Base-by-base conservation (phyloP, 2,797 vertebrate species). In the Taenioides sp. region DNA sequence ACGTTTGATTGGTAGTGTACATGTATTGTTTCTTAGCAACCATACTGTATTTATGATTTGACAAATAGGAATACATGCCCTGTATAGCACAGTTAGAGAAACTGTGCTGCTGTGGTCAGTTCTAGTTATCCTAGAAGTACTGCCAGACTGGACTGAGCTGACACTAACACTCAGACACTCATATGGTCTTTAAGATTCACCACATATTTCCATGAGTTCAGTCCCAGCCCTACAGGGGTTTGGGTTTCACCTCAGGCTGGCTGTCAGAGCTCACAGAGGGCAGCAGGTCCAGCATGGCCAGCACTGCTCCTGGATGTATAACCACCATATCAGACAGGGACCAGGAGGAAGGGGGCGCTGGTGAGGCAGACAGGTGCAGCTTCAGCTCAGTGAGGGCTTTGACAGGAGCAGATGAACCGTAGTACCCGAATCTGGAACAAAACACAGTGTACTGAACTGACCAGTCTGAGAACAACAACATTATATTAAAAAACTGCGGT, bases 221-320 rank as follows among this genome's bases (percentile, higher is more conserved):
- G 43, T 47, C 43, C 40, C 40, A 14, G 40, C 40, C 40, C 43
- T 16, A 54, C n/a, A 7, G 9, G 18, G 18, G 22, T 10, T 1
- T 4, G 7, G 22, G n/a, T 20, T 77, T 90, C 93, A 99, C 98
- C 94, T 99, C 97, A 11, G 96, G 96, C 80, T 99, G 97, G 43
- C 92, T 94, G 68, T 95, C 86, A 0, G 96, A 98, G 77, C 90
- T 94, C 70, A 99, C 93, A 4, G 98, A 99, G 76, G 96, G 95
- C 80, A 99, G 90, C 72, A 99, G 95, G 89, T 99, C 98, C 80
- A 99, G 80, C 88, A 97, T 97, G 22, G 96, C 95, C 18, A 99
- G 92, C 80, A 96, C 95, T 25, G 97, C 97, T 67, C 98, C 98
- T 0, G 97, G 96, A 82, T 99, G 98, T 86, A 99, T 99, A 84